Conservation (phyloP, 30 jellyfish, hydroid and myxozoan genomes). For the Sanderia malayensis region DNA sequence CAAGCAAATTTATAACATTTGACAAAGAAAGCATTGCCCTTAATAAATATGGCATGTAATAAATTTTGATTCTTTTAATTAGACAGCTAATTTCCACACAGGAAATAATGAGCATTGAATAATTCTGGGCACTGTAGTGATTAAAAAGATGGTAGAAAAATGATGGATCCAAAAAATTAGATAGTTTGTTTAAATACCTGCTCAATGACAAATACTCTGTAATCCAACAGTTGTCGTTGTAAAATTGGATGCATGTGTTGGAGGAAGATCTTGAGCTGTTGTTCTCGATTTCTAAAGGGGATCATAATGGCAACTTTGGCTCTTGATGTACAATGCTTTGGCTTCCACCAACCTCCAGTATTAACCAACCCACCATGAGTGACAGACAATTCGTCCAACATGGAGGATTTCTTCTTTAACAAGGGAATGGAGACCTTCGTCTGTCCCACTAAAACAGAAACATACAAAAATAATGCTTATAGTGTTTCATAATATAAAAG, state of each 20-base stretch:
- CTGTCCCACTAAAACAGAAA: conserved; percentile 29
- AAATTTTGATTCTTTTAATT: too few relatives aligned
- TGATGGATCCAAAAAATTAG: too few relatives aligned
- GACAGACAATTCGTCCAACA: conserved; percentile 38
- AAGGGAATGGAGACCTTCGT: conserved; percentile 3
- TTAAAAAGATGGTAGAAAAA: too few relatives aligned
- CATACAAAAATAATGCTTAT: too few relatives aligned
- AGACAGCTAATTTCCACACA: too few relatives aligned
- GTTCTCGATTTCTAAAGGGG: conserved; percentile 80
- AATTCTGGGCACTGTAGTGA: too few relatives aligned
- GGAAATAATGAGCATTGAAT: too few relatives aligned
- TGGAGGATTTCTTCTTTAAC: conserved; percentile 5
- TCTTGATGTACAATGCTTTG: conserved; percentile 66
- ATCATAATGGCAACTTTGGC: conserved; percentile 79
- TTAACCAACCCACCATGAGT: conserved; percentile 76
- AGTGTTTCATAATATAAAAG: too few relatives aligned
- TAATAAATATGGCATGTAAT: too few relatives aligned
- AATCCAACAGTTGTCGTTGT: conserved; percentile 69
- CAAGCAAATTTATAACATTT: too few relatives aligned
- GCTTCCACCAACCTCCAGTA: conserved; percentile 91
- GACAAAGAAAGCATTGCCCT: too few relatives aligned
- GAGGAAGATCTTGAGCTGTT: conserved; percentile 62
- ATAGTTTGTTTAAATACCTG: too few relatives aligned
- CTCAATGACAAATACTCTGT: conserved; percentile 70
- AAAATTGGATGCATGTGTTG: conserved; percentile 85